phyloP scores from a whole-genome alignment of 2,113 vertebrate genomes.

The Spheniscus mendiculus region DNA sequence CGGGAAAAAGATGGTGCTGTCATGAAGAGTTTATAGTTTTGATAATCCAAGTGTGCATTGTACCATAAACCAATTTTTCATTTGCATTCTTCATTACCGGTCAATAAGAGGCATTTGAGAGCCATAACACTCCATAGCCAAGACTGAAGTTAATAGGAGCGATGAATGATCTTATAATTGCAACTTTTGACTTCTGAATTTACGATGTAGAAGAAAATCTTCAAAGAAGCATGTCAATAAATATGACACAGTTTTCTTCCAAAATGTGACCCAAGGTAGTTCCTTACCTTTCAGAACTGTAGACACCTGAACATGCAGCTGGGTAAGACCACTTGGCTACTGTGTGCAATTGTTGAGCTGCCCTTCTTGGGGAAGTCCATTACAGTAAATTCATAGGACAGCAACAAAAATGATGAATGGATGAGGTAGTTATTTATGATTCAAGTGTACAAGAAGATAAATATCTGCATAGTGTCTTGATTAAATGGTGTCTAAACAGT shows the following conservation, averaged over 20 bases:
- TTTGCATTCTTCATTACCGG: not conserved
- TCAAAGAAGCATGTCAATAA: not conserved
- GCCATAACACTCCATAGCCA: not conserved
- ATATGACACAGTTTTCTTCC: not conserved
- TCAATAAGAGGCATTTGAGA: not conserved
- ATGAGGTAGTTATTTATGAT: not conserved
- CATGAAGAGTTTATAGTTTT: not conserved
- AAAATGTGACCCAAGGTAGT: no score
- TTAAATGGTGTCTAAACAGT: not conserved
- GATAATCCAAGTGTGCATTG: not conserved
- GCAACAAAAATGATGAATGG: not conserved
- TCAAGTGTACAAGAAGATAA: not conserved
- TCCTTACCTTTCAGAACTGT: not conserved
- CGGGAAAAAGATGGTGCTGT: not conserved
- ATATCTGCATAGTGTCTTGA: not conserved
- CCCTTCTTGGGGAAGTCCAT: not conserved
- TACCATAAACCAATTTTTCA: not conserved
- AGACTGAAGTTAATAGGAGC: not conserved
- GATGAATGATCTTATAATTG: not conserved
- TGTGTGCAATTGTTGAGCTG: not conserved
- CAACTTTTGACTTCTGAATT: not conserved
- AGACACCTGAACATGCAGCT: not conserved
- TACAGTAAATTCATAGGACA: not conserved
- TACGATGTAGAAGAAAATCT: not conserved
- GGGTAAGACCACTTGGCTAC: not conserved